Evolutionary conservation across 2,113 vertebrate species (phyloP).

Genomic region (Halichoerus grypus): DNA sequence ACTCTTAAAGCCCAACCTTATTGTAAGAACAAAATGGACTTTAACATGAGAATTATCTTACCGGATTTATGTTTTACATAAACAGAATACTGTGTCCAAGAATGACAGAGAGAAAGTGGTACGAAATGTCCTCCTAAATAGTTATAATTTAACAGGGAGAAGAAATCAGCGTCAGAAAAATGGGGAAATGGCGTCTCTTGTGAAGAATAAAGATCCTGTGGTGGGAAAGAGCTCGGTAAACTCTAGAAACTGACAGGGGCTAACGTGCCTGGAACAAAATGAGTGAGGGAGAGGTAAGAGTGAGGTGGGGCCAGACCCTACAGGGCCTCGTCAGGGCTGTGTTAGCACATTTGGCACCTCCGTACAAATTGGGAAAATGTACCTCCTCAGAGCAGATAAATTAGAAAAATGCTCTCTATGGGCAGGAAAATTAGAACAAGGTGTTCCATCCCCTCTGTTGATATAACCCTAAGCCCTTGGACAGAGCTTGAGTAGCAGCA

Average conservation of each 20-base stretch:
- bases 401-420: not conserved
- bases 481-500: not conserved
- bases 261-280: not conserved
- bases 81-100: not conserved
- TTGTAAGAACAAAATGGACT: not conserved
- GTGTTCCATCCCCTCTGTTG: not conserved
- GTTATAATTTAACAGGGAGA: not conserved
- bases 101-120: not conserved
- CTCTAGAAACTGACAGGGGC: not conserved
- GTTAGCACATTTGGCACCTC: slow-evolving; percentile 7
- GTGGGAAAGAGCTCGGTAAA: not conserved
- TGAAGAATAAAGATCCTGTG: not conserved
- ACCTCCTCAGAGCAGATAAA: slow-evolving; percentile 7
- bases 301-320: not conserved
- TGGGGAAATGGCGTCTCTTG: not conserved
- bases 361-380: not conserved
- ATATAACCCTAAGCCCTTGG: not conserved
- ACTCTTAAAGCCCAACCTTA: not conserved
- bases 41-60: not conserved
- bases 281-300: not conserved
- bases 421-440: slow-evolving; percentile 29
- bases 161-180: not conserved
- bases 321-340: not conserved
- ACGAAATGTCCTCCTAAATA: not conserved
- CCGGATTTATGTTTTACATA: not conserved